phyloP scores from a whole-genome alignment of 2,888 invertebrate genomes.

The Acanthacorydalis orientalis region DNA sequence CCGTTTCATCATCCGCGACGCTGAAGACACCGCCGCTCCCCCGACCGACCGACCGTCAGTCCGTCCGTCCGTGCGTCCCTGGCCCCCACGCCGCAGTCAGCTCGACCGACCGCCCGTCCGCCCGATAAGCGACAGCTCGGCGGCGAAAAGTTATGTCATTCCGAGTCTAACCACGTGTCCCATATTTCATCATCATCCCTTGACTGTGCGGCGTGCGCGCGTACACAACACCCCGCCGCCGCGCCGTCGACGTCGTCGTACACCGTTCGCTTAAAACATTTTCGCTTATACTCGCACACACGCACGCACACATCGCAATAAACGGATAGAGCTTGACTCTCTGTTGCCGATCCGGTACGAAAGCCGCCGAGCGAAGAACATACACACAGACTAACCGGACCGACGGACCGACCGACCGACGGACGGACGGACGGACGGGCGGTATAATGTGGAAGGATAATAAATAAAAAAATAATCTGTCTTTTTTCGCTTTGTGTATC shows the following conservation, averaged over 20 bases:
- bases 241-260: background rate
- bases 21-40: no score
- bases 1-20: slow-evolving; percentile 8
- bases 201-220: background rate
- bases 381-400: background rate
- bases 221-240: background rate
- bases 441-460: slow-evolving; percentile 25
- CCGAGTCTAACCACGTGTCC: slow-evolving; percentile 57
- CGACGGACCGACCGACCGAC: background rate
- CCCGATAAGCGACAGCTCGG: slow-evolving; percentile 24
- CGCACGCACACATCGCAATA: background rate
- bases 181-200: slow-evolving; percentile 52
- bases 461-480: slow-evolving; percentile 28
- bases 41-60: no score
- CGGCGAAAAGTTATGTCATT: slow-evolving; percentile 47
- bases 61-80: no score
- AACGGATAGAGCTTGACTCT: background rate
- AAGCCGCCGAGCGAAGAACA: background rate
- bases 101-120: slow-evolving; percentile 8
- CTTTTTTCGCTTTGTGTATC: slow-evolving; percentile 18
- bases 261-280: background rate
- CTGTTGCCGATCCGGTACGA: background rate
- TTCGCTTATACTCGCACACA: background rate
- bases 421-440: background rate
- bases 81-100: slow-evolving; percentile 18